Evolutionary conservation across 2,888 invertebrate species (phyloP), one percentile per base, ranked within the genome.

Genomic region (Rhingia rostrata): DNA sequence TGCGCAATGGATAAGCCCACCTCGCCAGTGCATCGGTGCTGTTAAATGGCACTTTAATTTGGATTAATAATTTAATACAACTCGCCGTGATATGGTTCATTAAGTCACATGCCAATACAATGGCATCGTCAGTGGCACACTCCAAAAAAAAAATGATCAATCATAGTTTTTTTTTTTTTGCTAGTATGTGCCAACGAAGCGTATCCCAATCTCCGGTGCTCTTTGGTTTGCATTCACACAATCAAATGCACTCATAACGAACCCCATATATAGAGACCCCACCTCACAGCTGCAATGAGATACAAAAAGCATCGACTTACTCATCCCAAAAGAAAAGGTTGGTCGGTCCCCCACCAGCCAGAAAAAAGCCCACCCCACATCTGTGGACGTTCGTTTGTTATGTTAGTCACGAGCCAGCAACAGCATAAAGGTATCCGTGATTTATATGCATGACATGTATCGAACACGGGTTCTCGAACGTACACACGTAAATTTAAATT

Each of bases 401-500:
- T 63, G 77, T 63, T 63, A 78, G 77, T 78, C 77, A 78, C 77
- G 77, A 78, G 30, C 49, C 58, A 51, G 32, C 14, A 54, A 12
- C 58, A 35, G 30, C 43, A 30, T 12, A 54, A 54, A 73, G 63
- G 79, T 78, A 53, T 22, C 41, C 49, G 45, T 74, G 73, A 83
- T 83, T 83, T 79, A 74, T 74, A 78, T 83, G 78, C 83, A 41
- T 35, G 79, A 73, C 83, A 39, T 69, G 83, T 74, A 69, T 74
- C 58, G 73, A 83, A 79, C 83, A 74, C 73, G 56, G 51, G 78
- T 69, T 78, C 73, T 47, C 63, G 30, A 67, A 45, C 66, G 73
- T 43, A 61, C 72, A 61, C 77, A 78, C 82, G 83, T 78, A 83
- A 69, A 74, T 74, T 83, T 58, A 69, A 83, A 74, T 78, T 73